phyloP scores from a whole-genome alignment of 2,113 vertebrate species.

The Oncorhynchus kisutch region DNA sequence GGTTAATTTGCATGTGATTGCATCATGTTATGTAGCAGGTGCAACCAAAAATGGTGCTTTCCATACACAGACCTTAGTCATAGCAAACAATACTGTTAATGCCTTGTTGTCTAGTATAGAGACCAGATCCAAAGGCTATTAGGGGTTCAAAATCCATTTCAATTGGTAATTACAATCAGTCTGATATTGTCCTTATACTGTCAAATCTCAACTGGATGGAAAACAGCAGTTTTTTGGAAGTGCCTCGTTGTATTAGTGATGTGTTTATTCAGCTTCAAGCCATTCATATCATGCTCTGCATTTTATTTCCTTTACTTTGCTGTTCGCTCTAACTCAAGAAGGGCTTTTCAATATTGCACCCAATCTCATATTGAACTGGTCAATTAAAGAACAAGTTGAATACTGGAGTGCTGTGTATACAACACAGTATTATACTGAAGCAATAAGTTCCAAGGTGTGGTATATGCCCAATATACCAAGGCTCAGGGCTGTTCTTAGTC shows the following conservation, averaged over 20 bases:
- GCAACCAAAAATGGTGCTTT: conserved; percentile 46
- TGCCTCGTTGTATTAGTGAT: background rate
- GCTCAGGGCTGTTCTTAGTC: too few relatives aligned
- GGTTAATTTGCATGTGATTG: too few relatives aligned
- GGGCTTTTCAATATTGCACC: background rate
- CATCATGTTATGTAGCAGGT: background rate
- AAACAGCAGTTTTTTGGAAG: conserved; percentile 2
- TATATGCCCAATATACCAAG: too few relatives aligned
- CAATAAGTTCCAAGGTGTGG: too few relatives aligned
- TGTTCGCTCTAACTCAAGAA: conserved; percentile 23
- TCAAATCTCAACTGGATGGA: background rate
- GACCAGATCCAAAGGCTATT: too few relatives aligned
- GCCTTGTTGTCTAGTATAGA: too few relatives aligned
- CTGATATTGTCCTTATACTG: background rate
- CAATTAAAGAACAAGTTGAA: background rate
- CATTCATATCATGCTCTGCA: conserved; percentile 26
- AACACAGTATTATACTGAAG: background rate
- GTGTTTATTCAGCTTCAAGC: conserved; percentile 7
- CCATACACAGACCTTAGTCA: conserved; percentile 12
- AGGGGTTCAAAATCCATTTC: too few relatives aligned
- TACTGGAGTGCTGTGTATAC: background rate
- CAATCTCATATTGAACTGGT: background rate
- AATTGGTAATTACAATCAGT: background rate
- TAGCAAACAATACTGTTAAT: too few relatives aligned
- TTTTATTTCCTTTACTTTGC: background rate